Evolutionary conservation across 92 coral and sea anemone species (phyloP).

Genomic region (Epizoanthus stellaris): DNA sequence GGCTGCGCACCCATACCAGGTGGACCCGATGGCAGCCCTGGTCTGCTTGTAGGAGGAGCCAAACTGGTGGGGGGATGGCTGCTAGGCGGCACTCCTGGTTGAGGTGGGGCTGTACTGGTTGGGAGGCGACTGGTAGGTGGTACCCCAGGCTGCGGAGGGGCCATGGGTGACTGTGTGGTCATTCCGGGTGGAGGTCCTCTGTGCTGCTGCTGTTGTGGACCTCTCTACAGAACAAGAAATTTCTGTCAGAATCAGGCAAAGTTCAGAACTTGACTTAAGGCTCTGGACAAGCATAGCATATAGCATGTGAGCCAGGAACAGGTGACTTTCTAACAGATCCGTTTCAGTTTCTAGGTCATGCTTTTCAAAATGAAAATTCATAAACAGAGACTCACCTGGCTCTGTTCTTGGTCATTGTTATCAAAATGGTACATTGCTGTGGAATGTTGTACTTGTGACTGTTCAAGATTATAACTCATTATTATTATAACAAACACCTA

Average conservation of each 20-base stretch:
- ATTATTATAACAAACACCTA: too few species aligned
- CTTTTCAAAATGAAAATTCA: too few species aligned
- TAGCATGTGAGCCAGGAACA: too few species aligned
- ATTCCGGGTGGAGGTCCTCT: slow-evolving; percentile 27
- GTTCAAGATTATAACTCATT: too few species aligned
- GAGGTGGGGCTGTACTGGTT: slow-evolving; percentile 38
- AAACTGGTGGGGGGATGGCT: slow-evolving; percentile 20
- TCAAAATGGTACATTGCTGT: too few species aligned
- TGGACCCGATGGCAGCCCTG: slow-evolving; percentile 27
- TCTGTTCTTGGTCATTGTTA: too few species aligned
- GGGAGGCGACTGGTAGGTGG: slow-evolving; percentile 41
- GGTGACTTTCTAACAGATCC: too few species aligned
- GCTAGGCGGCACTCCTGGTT: slow-evolving; percentile 33
- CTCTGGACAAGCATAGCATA: too few species aligned
- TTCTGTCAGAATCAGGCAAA: not conserved
- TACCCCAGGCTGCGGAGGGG: slow-evolving; percentile 43
- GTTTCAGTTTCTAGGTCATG: too few species aligned
- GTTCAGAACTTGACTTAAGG: too few species aligned
- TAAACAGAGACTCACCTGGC: too few species aligned
- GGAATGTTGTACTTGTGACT: too few species aligned
- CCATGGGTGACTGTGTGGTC: not conserved
- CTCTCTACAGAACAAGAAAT: slow-evolving; percentile 20
- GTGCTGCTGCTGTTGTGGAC: slow-evolving; percentile 18
- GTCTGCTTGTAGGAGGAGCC: slow-evolving; percentile 38
- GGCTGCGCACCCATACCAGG: slow-evolving; percentile 31